Base-by-base conservation (phyloP, 2,113 vertebrate species). In the Tinamus guttatus region DNA sequence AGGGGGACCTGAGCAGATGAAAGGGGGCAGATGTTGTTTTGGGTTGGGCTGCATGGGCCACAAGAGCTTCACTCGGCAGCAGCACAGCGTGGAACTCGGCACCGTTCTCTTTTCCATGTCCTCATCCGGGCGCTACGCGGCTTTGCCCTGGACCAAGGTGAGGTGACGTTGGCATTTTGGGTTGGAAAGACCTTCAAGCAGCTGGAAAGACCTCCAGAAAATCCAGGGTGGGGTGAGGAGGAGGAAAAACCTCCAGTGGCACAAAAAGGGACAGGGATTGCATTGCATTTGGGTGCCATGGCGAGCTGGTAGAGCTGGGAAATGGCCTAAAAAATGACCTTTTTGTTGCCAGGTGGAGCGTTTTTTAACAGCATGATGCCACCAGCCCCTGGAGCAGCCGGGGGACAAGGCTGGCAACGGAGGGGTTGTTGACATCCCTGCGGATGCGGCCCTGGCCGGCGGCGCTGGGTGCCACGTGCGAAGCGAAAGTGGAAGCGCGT, bases 401-500 rank as follows among this genome's bases (percentile, higher is more conserved):
- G 24, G 7, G 41, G 36, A 28, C 32, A 32, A 60, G 87, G 63
- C 83, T 63, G 91, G 87, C 34, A 73, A 76, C 7, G 89, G 84
- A 62, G 74, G 64, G 60, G 71, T 92, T 97, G 93, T 96, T 97
- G 96, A 96, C 95, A 76, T 47, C 89, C 94, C 90, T 96, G 96
- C 43, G 15, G 43, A 43, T 43, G 15, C 15, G 43, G 96, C 97
- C 93, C 76, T 74, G 79, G 75, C 82, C 95, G 14, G 13, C 60
- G 90, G 84, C 27, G 75, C 88, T 92, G 96, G 96, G 97, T 96
- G 96, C 95, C 97, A 98, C 97, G 97, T 98, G 98, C 98, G 98
- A 98, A 98, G 98, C 97, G 98, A 96, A 92, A 97, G 97, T 97
- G 96, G 94, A 97, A 97, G 96, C 98, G 97, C 96, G 94, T 98